These are phyloP conservation scores for Terrapene triunguis DNA, from an alignment of 2,113 vertebrate genomes.

Conservation along the genomic window DNA sequence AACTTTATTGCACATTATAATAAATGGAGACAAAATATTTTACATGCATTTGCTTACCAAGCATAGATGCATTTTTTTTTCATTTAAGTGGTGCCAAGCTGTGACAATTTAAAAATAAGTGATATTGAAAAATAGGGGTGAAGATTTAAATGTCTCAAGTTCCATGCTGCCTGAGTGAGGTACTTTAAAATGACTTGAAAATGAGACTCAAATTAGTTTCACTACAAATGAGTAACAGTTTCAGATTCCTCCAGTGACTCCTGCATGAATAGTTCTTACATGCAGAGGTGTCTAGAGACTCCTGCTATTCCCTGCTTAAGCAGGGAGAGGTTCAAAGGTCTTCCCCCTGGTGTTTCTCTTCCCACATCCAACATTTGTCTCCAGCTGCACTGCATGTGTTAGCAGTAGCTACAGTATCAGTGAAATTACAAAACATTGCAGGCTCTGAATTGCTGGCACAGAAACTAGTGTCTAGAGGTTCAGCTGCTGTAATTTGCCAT, in stretches of 20 bases:
- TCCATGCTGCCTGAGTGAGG: conserved; percentile 14
- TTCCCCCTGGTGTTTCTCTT: not conserved
- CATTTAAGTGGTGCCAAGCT: not conserved
- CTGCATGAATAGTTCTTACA: conserved; percentile 1
- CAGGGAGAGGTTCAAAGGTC: conserved; percentile 14
- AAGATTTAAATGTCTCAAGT: conserved; percentile 28
- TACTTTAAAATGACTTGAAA: conserved; percentile 50
- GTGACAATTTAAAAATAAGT: not conserved
- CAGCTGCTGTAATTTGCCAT: not conserved
- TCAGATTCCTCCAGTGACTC: conserved; percentile 30
- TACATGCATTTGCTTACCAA: not conserved
- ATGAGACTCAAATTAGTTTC: conserved; percentile 25
- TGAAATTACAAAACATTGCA: not conserved
- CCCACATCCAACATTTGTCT: not conserved
- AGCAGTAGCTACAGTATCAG: not conserved
- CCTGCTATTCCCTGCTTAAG: conserved; percentile 13
- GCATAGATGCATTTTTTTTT: not conserved
- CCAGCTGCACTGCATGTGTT: not conserved
- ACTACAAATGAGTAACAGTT: conserved; percentile 40
- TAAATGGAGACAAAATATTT: not conserved
- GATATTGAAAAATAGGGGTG: not conserved
- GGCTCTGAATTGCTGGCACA: not conserved
- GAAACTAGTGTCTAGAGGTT: not conserved
- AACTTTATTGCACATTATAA: not conserved
- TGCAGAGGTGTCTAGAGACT: not conserved